Base-by-base conservation (phyloP, 2,797 vertebrate genomes). In the Hylomyscus alleni region DNA sequence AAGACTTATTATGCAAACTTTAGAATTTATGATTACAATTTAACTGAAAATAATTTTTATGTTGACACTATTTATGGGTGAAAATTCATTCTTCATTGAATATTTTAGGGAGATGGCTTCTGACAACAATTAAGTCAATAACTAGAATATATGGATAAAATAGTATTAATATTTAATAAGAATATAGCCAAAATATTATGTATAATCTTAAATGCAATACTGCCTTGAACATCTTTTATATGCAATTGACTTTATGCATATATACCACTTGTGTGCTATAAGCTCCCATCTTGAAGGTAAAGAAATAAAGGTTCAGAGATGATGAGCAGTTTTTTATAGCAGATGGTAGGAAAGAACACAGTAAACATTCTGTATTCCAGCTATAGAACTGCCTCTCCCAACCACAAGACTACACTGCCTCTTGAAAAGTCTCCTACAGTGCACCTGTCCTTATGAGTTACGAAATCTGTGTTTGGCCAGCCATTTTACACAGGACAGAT, bases 31-130 rank as follows among this genome's bases (percentile, higher is more conserved):
- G 60, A 47, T n/a, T 83, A 72, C 2, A 90, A 80, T 81, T 89
- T 89, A 90, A 40, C 29, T 81, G 47, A 26, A 87, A 91, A 89
- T 95, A 93, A 95, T 47, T 95, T 95, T 76, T 82, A 1, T 50
- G 0, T 94, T 89, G 75, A n/a, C 31, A 60, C 76, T 50, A 60
- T 3, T 50, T 76, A 50, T 60, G 7, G 22, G 3, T 89, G 17
- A 90, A 91, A 84, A 92, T 75, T 93, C 0, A 50, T 52, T 83
- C 67, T 90, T 22, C 75, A 31, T 29, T 80, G 56, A 29, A 75
- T 89, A 82, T 86, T 94, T 91, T 95, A 31, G 80, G 26, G 44
- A 19, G 54, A 90, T 47, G 13, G 24, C 44, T 82, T 95, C 88
- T 93, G 31, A 84, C 20, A 31, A 80, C 62, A 90, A 44, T 54